Percentiles rank a stretch among this genome's conserved stretches.
phyloP scores from a whole-genome alignment of 2,113 vertebrate species.

The Chionis minor region DNA sequence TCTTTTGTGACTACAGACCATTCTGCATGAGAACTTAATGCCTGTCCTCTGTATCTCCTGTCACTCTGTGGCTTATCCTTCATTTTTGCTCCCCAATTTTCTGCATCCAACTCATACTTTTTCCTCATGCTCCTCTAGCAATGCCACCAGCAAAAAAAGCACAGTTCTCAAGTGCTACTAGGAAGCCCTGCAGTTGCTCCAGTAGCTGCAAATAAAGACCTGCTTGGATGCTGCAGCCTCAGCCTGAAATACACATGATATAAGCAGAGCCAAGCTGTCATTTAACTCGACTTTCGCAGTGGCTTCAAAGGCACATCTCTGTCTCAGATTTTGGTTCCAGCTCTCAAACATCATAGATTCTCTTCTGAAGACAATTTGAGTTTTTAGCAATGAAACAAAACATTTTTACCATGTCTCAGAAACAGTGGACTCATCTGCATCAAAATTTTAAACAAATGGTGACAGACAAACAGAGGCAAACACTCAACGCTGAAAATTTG shows the following conservation, averaged over 20 bases:
- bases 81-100: background rate
- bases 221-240: background rate
- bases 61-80: background rate
- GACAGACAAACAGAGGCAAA: background rate
- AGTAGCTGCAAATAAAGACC: background rate
- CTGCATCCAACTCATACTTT: background rate
- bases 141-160: background rate
- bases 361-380: background rate
- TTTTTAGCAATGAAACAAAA: background rate
- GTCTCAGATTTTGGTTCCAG: background rate
- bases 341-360: accelerated
- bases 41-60: background rate
- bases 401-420: background rate
- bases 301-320: background rate
- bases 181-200: background rate
- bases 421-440: background rate
- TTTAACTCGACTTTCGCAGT: accelerated
- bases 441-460: background rate
- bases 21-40: background rate
- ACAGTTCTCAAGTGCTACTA: background rate
- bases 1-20: background rate
- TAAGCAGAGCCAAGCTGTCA: background rate
- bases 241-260: accelerated
- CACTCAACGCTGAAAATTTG: background rate
- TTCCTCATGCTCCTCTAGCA: background rate